These are phyloP conservation scores for Gallinago nigripennis DNA, from an alignment of 2,797 vertebrate genomes.

Conservation along the genomic window DNA sequence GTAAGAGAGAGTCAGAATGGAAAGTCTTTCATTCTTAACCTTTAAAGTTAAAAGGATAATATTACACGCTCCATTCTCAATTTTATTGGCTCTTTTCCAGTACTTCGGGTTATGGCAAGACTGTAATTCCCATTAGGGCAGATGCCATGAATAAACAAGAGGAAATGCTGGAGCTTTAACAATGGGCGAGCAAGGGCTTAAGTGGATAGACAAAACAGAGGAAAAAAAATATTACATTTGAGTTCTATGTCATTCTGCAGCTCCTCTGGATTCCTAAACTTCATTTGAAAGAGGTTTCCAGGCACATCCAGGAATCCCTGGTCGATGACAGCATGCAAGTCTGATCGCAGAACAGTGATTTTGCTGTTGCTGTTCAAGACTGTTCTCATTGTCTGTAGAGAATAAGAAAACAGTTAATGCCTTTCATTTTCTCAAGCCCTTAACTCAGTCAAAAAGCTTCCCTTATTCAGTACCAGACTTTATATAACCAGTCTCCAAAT, in stretches of 20 bases:
- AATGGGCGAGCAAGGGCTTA: not conserved
- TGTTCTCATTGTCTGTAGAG: conserved; percentile 63
- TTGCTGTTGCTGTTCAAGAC: conserved; percentile 58
- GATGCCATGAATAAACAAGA: not conserved
- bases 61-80: not conserved
- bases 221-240: conserved; percentile 68
- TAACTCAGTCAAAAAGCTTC: not conserved
- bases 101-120: not conserved
- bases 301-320: conserved; percentile 45
- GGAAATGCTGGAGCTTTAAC: not conserved
- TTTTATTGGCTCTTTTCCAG: conserved; percentile 19
- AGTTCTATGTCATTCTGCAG: conserved; percentile 33
- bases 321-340: conserved; percentile 51
- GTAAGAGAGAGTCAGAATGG: not conserved
- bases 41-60: not conserved
- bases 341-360: conserved; percentile 49
- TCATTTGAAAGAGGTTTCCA: not conserved
- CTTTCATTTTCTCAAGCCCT: not conserved
- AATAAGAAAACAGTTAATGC: not conserved
- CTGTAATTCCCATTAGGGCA: not conserved
- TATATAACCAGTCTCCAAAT: not conserved
- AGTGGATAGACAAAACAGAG: not conserved
- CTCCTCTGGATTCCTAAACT: not conserved
- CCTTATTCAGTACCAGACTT: not conserved
- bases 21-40: conserved; percentile 19